A percentile compares a stretch with the other conserved stretches of the same genome.
Conservation (phyloP, 2,888 invertebrate species). For the Sacculina carcini region DNA sequence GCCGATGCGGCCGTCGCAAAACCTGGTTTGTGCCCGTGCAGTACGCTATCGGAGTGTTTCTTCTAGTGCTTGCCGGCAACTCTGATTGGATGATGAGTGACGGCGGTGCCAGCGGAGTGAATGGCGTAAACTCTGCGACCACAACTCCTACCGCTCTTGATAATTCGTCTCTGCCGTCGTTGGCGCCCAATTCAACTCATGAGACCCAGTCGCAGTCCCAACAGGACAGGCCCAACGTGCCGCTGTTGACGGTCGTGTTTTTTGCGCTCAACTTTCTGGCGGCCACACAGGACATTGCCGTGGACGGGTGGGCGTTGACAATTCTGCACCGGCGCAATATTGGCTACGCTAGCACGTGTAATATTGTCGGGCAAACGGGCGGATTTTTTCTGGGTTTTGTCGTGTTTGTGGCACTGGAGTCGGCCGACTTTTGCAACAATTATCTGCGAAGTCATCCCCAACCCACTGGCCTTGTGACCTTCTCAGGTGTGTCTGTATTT, state of each 20-base stretch:
- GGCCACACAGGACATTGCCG: constrained; percentile 97
- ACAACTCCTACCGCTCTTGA: too few relatives aligned
- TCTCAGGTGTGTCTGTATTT: constrained; percentile 29
- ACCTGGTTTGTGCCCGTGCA: constrained; percentile 80
- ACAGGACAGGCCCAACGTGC: constrained; percentile 39
- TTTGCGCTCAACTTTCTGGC: constrained; percentile 81
- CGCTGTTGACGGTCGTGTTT: constrained; percentile 54
- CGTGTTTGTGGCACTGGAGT: constrained; percentile 82
- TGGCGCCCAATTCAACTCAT: too few relatives aligned
- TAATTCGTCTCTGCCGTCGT: too few relatives aligned
- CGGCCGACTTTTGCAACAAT: constrained; percentile 77
- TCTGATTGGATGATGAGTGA: constrained; percentile 51
- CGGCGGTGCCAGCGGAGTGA: constrained; percentile 33
- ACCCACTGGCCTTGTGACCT: constrained; percentile 39
- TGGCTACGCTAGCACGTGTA: constrained; percentile 94
- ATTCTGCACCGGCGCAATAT: constrained; percentile 92
- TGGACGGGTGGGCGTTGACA: constrained; percentile 98
- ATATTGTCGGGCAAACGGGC: constrained; percentile 91
- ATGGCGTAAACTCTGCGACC: too few relatives aligned
- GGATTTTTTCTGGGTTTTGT: constrained; percentile 93
- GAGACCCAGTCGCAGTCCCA: too few relatives aligned
- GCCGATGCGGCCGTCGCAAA: constrained; percentile 68
- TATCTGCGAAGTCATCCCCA: constrained; percentile 50
- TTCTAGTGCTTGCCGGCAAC: constrained; percentile 55
- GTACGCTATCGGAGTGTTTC: constrained; percentile 52